Base-by-base conservation (phyloP, 1,140 invertebrate genomes). In the Zaprionus inermis region DNA sequence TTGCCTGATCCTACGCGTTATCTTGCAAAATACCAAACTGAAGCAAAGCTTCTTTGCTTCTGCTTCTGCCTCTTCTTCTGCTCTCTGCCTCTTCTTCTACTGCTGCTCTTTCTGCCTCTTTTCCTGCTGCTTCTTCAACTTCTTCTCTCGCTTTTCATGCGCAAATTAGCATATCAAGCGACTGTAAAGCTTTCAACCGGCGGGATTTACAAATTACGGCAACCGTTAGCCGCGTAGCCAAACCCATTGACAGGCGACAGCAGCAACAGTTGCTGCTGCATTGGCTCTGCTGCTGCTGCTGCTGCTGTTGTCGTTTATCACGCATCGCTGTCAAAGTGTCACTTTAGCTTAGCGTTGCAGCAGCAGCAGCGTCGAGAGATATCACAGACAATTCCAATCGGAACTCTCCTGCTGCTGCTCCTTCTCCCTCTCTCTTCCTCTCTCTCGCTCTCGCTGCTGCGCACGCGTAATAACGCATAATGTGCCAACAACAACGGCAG, bases 311-410 rank as follows among this genome's bases (percentile, higher is more conserved):
- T 74, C 89, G 88, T 91, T 91, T 89, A 89, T 91, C 89, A 89
- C 80, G 83, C 89, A 90, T 90, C 78, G 89, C 88, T 91, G 88
- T 91, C 88, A 91, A 91, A 73, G 52, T 90, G 85, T 90, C 85
- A 90, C 86, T 90, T 90, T 90, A 75, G 86, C 86, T 90, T 90
- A 90, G 71, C 78, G 80, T 81, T 64, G 58, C 52, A 79, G 52
- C 22, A 24, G 77, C 79, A 63, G 36, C 36, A 38, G 14, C 36
- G n/a, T 38, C n/a, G 80, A 68, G 71, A 81, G 80, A 89, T 88
- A 88, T 88, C 79, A 68, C 59, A 65, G 58, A 67, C 64, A 67
- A 58, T 67, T 61, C 55, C 54, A 51, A 63, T 68, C 52, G 44
- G 18, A 49, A 22, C 44, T 49, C 9, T n/a, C 3, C 44, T 1